Conservation (phyloP, 2,797 vertebrate genomes). For the Anguilla megastoma region DNA sequence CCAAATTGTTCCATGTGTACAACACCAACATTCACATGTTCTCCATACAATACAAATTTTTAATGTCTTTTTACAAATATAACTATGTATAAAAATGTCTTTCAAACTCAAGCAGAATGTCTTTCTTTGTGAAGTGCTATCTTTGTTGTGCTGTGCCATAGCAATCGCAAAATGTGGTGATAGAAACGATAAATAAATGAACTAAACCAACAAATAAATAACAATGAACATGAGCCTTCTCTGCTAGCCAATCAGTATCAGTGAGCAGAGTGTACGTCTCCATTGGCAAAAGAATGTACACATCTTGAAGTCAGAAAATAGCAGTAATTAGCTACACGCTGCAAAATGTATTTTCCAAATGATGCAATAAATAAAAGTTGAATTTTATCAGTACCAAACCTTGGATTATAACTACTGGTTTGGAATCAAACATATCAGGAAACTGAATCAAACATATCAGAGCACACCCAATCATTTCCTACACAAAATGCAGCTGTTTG, state of each 20-base stretch:
- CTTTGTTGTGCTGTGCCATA: slow-evolving; percentile 34
- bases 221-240: neutral
- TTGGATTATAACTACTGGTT: neutral
- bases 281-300: neutral
- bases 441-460: neutral
- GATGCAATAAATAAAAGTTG: neutral
- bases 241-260: neutral
- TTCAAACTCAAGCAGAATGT: slow-evolving; percentile 28
- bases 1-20: slow-evolving; percentile 39
- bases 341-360: neutral
- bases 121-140: slow-evolving; percentile 17
- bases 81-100: slow-evolving; percentile 32
- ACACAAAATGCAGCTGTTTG: neutral
- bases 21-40: slow-evolving; percentile 20
- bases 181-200: neutral
- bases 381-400: neutral
- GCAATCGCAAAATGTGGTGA: neutral
- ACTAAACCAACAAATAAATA: neutral
- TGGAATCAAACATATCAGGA: no score
- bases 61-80: slow-evolving; percentile 24
- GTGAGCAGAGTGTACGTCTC: neutral
- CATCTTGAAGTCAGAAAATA: neutral
- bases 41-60: slow-evolving; percentile 23
- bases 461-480: neutral
- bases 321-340: neutral